Evolutionary conservation across 2,888 invertebrate species (phyloP), one percentile per base, ranked within the genome.

Genomic region (Orgyia antiqua): DNA sequence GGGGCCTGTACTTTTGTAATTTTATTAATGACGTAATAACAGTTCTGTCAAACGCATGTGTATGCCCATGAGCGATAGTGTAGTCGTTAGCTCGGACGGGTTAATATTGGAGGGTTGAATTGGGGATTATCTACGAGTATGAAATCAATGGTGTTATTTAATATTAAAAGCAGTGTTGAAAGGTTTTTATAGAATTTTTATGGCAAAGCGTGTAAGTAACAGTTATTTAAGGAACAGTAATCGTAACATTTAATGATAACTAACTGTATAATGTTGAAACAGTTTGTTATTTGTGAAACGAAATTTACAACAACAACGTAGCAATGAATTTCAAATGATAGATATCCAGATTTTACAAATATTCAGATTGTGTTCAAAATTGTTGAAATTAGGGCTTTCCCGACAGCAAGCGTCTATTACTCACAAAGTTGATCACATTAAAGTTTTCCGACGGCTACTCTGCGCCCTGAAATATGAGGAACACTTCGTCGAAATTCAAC

Each of bases 1-100:
- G 82, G 78, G 74, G 70, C 57, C 60, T 61, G 51, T 67, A 83
- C 75, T 86, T 84, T 86, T 86, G 84, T 84, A 86, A 86, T 86
- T 84, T 86, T 86, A 86, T 86, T 86, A 86, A 86, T 86, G 86
- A 86, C 69, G 83, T 84, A 86, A 86, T 86, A 86, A 86, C 86
- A 75, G 79, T 74, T 71, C 75, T 84, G 86, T 84, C 86, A 86
- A 64, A 59, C 73, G 78, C 86, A 86, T 83, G 83, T 80, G 82
- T 77, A 75, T 71, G 75, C 68, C 70, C 68, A 65, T 86, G 83
- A 86, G 75, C 84, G 84, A 86, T 86, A 86, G 86, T 79, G 71
- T 49, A 77, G 75, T 73, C 77, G 83, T 84, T 84, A 83, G 67
- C 61, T 66, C 59, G 64, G 78, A 80, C 80, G 80, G 82, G 86